Percentiles rank a stretch among this genome's conserved stretches.
Evolutionary conservation across 2,888 invertebrate genomes (phyloP).

Genomic region (Sussaba pulchella): DNA sequence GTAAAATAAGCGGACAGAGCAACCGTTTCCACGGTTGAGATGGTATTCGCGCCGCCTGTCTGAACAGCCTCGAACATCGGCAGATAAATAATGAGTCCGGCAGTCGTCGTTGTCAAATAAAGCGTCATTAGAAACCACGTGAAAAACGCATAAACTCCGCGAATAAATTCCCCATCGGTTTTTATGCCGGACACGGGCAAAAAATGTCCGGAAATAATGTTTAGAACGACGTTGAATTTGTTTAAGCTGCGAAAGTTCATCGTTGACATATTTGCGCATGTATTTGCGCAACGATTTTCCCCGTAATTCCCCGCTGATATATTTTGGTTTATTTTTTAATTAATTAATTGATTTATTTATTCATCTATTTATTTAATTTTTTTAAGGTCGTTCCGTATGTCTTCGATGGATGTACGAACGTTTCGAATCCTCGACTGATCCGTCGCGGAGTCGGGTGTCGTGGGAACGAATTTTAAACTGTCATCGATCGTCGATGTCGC

Average conservation of each 20-base stretch:
- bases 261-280: not conserved
- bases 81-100: slow-evolving; percentile 48
- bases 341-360: too few relatives aligned
- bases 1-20: slow-evolving; percentile 66
- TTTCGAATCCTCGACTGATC: too few relatives aligned
- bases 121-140: slow-evolving; percentile 61
- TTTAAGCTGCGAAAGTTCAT: not conserved
- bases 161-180: not conserved
- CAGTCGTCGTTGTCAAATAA: slow-evolving; percentile 2
- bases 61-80: slow-evolving; percentile 60
- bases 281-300: too few relatives aligned
- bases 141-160: slow-evolving; percentile 58
- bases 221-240: slow-evolving; percentile 64
- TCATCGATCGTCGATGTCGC: not conserved
- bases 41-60: slow-evolving; percentile 59
- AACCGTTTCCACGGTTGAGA: slow-evolving; percentile 63
- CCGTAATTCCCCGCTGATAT: too few relatives aligned
- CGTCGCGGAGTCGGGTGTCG: too few relatives aligned
- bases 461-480: not conserved
- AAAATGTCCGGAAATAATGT: slow-evolving; percentile 69
- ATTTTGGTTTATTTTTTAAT: too few relatives aligned
- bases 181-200: slow-evolving; percentile 62
- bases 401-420: too few relatives aligned
- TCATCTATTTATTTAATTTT: too few relatives aligned
- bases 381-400: too few relatives aligned